A percentile compares a stretch with the other conserved stretches of the same genome.
Conservation (phyloP, 2,888 invertebrate genomes). For the Limenitis camilla region DNA sequence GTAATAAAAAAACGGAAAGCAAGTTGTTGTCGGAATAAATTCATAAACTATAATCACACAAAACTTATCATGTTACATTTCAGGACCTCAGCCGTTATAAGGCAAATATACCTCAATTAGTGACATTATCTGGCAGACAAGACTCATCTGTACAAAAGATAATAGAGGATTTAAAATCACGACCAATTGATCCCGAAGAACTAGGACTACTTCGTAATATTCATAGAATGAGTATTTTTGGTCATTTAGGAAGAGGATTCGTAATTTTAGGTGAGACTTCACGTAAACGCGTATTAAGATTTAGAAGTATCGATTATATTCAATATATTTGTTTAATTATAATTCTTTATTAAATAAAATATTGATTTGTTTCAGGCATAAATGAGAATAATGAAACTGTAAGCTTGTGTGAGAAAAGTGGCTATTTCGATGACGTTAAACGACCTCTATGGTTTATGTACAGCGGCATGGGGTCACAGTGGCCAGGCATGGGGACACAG, state of each 20-base stretch:
- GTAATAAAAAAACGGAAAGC: too few relatives aligned
- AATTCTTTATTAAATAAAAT: constrained; percentile 35
- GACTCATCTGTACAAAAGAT: constrained; percentile 39
- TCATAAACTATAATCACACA: too few relatives aligned
- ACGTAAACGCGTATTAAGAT: not conserved
- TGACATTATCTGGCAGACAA: constrained; percentile 46
- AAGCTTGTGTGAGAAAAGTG: too few relatives aligned
- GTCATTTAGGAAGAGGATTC: constrained; percentile 56
- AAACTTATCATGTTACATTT: not conserved
- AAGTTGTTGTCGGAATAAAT: not conserved
- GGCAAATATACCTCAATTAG: constrained; percentile 43
- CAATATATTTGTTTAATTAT: too few relatives aligned
- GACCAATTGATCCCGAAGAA: constrained; percentile 52
- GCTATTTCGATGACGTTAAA: too few relatives aligned
- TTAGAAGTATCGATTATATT: not conserved
- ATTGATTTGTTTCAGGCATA: too few relatives aligned
- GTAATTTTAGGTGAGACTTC: constrained; percentile 37
- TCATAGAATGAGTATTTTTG: constrained; percentile 39
- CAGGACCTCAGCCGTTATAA: constrained; percentile 44
- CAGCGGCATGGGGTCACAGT: too few relatives aligned
- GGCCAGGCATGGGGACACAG: too few relatives aligned
- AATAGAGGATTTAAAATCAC: constrained; percentile 41
- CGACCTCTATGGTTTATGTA: too few relatives aligned
- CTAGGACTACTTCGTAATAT: constrained; percentile 52
- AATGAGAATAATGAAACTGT: too few relatives aligned